Evolutionary conservation across 2,113 vertebrate species (phyloP).

Genomic region (Eurystomus gularis): DNA sequence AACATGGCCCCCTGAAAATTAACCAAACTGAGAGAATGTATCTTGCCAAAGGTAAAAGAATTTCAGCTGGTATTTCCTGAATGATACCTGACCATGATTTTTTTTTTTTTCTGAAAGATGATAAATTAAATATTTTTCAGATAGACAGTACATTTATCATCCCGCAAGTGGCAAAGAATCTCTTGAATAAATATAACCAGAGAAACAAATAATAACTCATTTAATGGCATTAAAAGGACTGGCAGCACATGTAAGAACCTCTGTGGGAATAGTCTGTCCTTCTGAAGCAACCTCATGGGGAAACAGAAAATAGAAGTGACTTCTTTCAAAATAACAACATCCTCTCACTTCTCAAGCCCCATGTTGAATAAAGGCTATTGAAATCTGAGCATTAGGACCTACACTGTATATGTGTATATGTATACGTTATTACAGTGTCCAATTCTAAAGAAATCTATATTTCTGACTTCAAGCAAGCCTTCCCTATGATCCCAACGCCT

Average conservation of each 20-base stretch:
- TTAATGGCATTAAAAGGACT: neutral
- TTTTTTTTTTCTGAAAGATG: neutral
- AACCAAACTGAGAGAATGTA: neutral
- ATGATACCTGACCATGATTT: neutral
- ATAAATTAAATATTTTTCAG: neutral
- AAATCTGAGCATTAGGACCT: neutral
- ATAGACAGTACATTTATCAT: neutral
- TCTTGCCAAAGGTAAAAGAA: neutral
- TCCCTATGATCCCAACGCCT: neutral
- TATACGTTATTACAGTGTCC: neutral
- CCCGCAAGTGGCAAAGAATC: neutral
- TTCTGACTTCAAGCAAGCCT: neutral
- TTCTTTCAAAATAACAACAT: neutral
- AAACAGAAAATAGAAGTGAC: neutral
- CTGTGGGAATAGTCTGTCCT: neutral
- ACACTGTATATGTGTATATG: fast-evolving
- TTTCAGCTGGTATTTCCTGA: neutral
- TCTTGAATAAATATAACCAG: neutral
- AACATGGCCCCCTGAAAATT: neutral
- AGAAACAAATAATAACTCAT: neutral
- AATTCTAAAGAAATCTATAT: neutral
- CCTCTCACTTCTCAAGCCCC: neutral
- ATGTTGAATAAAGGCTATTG: neutral
- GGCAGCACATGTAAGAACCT: neutral
- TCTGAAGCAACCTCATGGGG: neutral